Conservation (phyloP, 2,888 invertebrate genomes). For the Stenodera caucasica region DNA sequence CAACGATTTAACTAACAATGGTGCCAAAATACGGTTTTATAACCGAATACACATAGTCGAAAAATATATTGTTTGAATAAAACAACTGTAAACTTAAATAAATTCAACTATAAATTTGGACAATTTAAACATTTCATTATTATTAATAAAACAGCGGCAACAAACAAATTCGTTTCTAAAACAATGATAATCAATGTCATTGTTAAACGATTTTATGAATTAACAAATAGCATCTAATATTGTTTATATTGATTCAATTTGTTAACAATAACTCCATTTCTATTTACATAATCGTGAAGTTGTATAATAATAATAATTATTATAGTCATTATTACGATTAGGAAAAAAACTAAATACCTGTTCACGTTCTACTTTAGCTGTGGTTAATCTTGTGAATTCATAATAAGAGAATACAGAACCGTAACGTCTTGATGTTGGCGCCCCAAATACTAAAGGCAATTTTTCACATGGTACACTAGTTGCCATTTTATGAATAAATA, state of each 20-base stretch:
- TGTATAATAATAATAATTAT: constrained; percentile 5
- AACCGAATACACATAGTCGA: constrained; percentile 8
- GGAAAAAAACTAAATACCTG: constrained; percentile 33
- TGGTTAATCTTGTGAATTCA: constrained; percentile 60
- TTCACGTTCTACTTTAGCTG: constrained; percentile 52
- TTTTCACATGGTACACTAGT: constrained; percentile 34
- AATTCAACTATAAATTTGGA: constrained; percentile 13
- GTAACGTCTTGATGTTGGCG: constrained; percentile 59
- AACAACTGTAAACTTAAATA: constrained; percentile 16
- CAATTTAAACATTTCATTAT: neutral
- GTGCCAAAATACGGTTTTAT: neutral
- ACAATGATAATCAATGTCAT: constrained; percentile 12
- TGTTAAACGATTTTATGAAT: neutral
- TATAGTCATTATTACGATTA: neutral
- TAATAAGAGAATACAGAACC: constrained; percentile 66
- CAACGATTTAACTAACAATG: neutral
- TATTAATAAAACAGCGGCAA: constrained; percentile 15
- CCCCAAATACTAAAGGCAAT: constrained; percentile 43
- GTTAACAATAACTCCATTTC: neutral
- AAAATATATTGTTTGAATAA: constrained; percentile 1
- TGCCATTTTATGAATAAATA: neutral
- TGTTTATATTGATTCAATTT: constrained; percentile 2
- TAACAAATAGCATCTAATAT: constrained; percentile 1
- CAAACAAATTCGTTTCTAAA: constrained; percentile 21
- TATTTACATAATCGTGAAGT: no score